Evolutionary conservation across 2,113 vertebrate genomes (phyloP), one percentile per base, ranked within the genome.

Genomic region (Myanophis thanlyinensis): DNA sequence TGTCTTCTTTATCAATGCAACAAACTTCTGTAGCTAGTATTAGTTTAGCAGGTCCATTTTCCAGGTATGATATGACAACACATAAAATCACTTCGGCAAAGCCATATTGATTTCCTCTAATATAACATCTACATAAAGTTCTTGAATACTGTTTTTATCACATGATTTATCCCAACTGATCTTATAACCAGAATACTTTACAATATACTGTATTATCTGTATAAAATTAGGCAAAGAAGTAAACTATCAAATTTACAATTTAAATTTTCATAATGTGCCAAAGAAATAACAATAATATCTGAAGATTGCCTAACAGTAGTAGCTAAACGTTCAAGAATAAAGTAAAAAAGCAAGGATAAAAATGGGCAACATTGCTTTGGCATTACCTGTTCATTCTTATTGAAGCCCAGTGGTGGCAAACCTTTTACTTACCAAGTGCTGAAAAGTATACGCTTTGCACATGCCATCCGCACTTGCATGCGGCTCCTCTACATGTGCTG

Each of bases 21-120:
- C 98, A 98, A 90, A 96, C 95, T 10, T 90, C 97, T 46, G 13
- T 93, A 8, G 92, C 93, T 90, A 98, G 96, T 0, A 92, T 95
- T 23, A 98, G 97, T 94, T 96, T 97, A 89, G 93, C 94, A 7
- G 96, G 96, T 59, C 98, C 96, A 0, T 97, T 98, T 94, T 97
- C 98, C 90, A 98, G 98, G 98, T 99, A 97, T n/a, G 91, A 54
- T 88, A 48, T 49, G 1, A 0, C 0, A 46, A 47, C 62, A 46
- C 20, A 30, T 3, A 46, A 54, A 47, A 46, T 46, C 85, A 40
- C n/a, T 56, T 7, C 10, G 0, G 10, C 89, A 59, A 9, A 9
- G 1, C 6, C 62, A 35, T 15, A 3, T 23, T 35, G 7, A 8
- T 6, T 18, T 56, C 18, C 25, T 87, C 48, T 22, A 88, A 88